Base-by-base conservation (phyloP, 2,113 vertebrate species). In the Callospermophilus lateralis region DNA sequence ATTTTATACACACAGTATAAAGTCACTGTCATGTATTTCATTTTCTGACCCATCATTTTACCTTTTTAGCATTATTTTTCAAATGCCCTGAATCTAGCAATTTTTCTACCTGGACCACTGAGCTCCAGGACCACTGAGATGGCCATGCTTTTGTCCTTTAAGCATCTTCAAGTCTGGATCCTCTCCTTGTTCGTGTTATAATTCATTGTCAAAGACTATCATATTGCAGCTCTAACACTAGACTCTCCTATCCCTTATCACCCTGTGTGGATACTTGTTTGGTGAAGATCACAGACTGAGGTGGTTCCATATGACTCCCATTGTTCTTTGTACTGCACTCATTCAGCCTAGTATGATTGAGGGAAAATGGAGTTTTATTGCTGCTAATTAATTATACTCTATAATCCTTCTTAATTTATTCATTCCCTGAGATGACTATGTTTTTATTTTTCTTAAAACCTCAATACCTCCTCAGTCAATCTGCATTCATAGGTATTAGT, bases 261-360 rank as follows among this genome's bases (percentile, higher is more conserved):
- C 20, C 19, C 6, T 65, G 16, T 39, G 39, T 30, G 58, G 16
- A 8, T 24, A 37, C 12, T 45, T 70, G 32, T 8, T 80, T 67
- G 51, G 3, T 83, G 61, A 83, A 74, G 68, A 72, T 48, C 22
- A n/a, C 1, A 58, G n/a, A 8, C 55, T 19, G 20, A 0, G 1
- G 39, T 63, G 22, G 3, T 24, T 34, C 63, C 7, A 65, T 55
- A 0, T n/a, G 26, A 20, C 8, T 24, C 2, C 8, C 2, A 4
- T 26, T 15, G 12, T 51, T 2, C 34, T 51, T n/a, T 65, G 4
- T 2, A 65, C 0, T 20, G 0, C 0, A 9, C 17, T 80, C 30
- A 34, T 58, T 89, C 37, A 15, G 6, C 4, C 42, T 37, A 89
- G 3, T 81, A 53, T 58, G 6, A 30, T 2, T 70, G 20, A 55